These are phyloP conservation scores for Celastrina argiolus DNA, from an alignment of 2,888 invertebrate genomes.

Conservation along the genomic window DNA sequence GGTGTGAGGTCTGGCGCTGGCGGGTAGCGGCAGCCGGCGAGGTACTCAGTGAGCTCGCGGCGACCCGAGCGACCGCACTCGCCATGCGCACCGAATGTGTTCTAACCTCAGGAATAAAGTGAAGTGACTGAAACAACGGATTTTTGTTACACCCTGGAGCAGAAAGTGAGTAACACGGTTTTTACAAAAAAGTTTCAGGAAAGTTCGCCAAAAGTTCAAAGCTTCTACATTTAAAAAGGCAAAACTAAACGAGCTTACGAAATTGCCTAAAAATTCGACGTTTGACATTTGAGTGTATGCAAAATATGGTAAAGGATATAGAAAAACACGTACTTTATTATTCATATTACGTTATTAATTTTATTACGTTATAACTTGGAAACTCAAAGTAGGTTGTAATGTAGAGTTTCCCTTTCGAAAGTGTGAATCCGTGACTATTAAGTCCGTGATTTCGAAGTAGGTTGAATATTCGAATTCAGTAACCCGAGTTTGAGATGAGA, in stretches of 20 bases:
- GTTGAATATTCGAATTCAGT: conserved; percentile 30
- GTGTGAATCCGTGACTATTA: conserved; percentile 35
- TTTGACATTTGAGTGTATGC: conserved; percentile 18
- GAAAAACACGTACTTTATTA: not conserved
- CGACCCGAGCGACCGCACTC: conserved; percentile 55
- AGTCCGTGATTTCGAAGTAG: conserved; percentile 31
- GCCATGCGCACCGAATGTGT: conserved; percentile 59
- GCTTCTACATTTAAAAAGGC: not conserved
- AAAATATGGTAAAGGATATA: conserved; percentile 10
- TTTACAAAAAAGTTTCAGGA: not conserved
- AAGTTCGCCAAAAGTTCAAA: not conserved
- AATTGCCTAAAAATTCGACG: conserved; percentile 12
- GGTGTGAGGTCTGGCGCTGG: conserved; percentile 24
- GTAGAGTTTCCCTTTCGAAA: conserved; percentile 37
- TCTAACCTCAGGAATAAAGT: conserved; percentile 51
- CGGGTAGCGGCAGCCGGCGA: conserved; percentile 34
- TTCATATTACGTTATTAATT: conserved; percentile 5
- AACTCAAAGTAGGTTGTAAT: conserved; percentile 22
- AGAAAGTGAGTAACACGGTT: conserved; percentile 26
- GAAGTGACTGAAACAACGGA: conserved; percentile 62
- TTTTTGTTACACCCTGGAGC: conserved; percentile 39
- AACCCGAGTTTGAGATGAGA: conserved; percentile 17
- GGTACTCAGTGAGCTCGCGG: conserved; percentile 64
- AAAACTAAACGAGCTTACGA: not conserved
- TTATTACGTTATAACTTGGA: not conserved